Conservation (phyloP, 2,113 vertebrate species). For the Callochromis pleurospilus region DNA sequence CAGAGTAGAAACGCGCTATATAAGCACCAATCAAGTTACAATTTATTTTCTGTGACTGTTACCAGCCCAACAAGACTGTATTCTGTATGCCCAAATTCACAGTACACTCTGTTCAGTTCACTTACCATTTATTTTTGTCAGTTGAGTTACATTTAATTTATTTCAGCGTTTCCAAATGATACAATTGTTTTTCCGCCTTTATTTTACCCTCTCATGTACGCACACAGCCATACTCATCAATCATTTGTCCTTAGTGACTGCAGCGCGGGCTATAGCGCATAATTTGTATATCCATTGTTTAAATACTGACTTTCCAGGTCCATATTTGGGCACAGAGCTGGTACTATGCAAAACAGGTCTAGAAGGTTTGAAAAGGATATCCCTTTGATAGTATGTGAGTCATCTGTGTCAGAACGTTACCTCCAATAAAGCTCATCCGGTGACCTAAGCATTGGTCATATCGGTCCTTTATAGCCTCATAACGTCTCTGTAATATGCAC, state of each 20-base stretch:
- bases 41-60: neutral
- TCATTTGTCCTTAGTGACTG: neutral
- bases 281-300: conserved; percentile 35
- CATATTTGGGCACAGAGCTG: neutral
- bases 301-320: neutral
- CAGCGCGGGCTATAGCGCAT: neutral
- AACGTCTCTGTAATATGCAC: neutral
- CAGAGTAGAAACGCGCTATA: neutral
- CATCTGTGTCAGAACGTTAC: neutral
- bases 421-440: neutral
- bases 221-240: neutral
- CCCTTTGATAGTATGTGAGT: neutral
- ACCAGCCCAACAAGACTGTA: neutral
- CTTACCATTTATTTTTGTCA: neutral
- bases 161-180: neutral
- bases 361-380: neutral
- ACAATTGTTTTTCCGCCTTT: neutral
- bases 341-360: conserved; percentile 17
- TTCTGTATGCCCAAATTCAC: neutral
- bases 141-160: neutral
- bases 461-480: neutral
- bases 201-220: neutral
- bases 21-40: neutral
- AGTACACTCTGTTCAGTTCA: neutral
- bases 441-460: neutral